Conservation (phyloP, 2,113 vertebrate species). For the Trematomus loennbergii region DNA sequence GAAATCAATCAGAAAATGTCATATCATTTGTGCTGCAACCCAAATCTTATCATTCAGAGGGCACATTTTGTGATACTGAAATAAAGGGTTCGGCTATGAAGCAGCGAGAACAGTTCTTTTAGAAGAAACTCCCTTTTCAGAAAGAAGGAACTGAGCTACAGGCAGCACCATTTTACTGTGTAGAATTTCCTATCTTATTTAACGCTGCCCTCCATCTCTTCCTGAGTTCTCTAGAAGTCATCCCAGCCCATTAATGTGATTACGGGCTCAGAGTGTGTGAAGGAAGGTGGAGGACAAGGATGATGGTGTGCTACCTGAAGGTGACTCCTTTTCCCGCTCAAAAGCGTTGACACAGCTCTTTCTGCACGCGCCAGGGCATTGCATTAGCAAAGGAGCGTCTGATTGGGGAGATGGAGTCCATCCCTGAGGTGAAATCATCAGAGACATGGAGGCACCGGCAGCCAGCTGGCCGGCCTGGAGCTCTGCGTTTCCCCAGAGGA, state of each 20-base stretch:
- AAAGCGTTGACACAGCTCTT: constrained; percentile 68
- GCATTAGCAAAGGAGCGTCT: constrained; percentile 55
- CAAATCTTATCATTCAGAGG: not conserved
- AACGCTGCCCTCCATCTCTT: not conserved
- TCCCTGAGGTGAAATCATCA: constrained; percentile 57
- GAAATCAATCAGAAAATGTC: not conserved
- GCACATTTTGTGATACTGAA: not conserved
- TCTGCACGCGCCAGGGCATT: constrained; percentile 35
- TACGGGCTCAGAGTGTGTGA: constrained; percentile 26
- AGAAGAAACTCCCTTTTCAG: not conserved
- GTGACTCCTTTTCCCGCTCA: constrained; percentile 59
- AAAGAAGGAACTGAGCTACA: not conserved
- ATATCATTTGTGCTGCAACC: not conserved
- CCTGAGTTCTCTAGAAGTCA: not conserved
- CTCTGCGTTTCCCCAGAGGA: constrained; percentile 48
- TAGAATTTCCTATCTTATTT: not conserved
- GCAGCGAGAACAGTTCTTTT: not conserved
- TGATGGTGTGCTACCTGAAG: constrained; percentile 56
- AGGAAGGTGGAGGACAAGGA: constrained; percentile 48
- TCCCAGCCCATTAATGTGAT: constrained; percentile 62
- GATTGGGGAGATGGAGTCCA: constrained; percentile 55
- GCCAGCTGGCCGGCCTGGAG: constrained; percentile 59
- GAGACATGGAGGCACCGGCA: constrained; percentile 38
- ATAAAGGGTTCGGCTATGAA: not conserved
- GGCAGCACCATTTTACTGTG: not conserved